Evolutionary conservation across 2,797 vertebrate species (phyloP), one percentile per base, ranked within the genome.

Genomic region (Tokudaia tokunoshimensis): DNA sequence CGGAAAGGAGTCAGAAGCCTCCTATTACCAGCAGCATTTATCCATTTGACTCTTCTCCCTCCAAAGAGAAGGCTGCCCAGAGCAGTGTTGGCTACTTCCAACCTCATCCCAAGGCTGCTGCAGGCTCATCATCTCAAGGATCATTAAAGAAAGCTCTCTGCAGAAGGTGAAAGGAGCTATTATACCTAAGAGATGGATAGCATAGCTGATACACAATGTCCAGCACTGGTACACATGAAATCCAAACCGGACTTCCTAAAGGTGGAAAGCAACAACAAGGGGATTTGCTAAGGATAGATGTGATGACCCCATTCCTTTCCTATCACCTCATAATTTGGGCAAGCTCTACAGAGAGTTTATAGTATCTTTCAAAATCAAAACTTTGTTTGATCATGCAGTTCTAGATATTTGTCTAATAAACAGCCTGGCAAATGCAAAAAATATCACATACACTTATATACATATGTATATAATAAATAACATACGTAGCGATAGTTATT

Each of bases 321-420:
- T 44, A 44, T 74, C 5, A 41, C 7, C 41, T 63, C 20, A 24
- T 10, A 19, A 55, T 52, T 52, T 37, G 29, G 24, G 22, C 59
- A 78, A 61, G 6, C 20, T 70, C 86, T 72, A 5, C 41, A 97
- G 14, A 80, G 3, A 90, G 37, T 91, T 22, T 82, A 19, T 26
- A n/a, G 22, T 37, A 50, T 14, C 80, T 90, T 92, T 74, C 52
- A 57, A 83, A 83, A 65, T 92, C 19, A 74, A 82, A 82, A 86
- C 63, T 29, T 3, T 9, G 24, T 47, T 92, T 84, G n/a, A 41
- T 72, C 20, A 41, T 31, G 72, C 89, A 80, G n/a, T 41, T 50
- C 15, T 29, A 84, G 70, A 5, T 3, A n/a, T 70, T 55, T 47
- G 1, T 31, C n/a, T 10, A 63, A 6, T 19, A 20, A 79, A 47